Percentiles rank a stretch among this genome's conserved stretches.
These are phyloP conservation scores for Rhagium mordax DNA, from an alignment of 2,888 invertebrate genomes.

Conservation along the genomic window DNA sequence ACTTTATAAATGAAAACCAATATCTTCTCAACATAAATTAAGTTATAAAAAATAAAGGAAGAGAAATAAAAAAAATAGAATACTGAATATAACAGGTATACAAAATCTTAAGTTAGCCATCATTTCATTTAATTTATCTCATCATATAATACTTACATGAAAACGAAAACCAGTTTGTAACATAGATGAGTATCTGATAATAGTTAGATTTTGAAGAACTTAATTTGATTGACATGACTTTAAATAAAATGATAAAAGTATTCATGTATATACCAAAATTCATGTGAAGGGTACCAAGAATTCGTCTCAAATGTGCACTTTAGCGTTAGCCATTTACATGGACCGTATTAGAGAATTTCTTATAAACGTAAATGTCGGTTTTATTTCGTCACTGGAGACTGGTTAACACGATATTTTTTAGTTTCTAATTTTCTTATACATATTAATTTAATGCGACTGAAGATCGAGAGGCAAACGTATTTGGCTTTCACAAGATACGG, in stretches of 20 bases:
- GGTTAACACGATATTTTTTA: no score
- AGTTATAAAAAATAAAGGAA: not conserved
- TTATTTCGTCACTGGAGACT: no score
- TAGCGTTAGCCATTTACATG: constrained; percentile 46
- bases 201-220: constrained; percentile 51
- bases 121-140: constrained; percentile 14
- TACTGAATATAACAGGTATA: not conserved
- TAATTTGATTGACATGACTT: constrained; percentile 57
- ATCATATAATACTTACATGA: constrained; percentile 23
- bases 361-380: not conserved
- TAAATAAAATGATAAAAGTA: constrained; percentile 54
- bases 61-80: constrained; percentile 2
- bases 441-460: no score
- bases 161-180: constrained; percentile 42
- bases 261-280: constrained; percentile 55
- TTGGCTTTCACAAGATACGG: no score
- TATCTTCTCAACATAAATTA: not conserved
- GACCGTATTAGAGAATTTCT: constrained; percentile 42
- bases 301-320: constrained; percentile 55
- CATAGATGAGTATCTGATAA: constrained; percentile 44
- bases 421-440: no score
- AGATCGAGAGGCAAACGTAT: no score
- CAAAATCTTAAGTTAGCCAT: not conserved
- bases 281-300: constrained; percentile 60
- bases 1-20: no score